Evolutionary conservation across 2,888 invertebrate species (phyloP), one percentile per base, ranked within the genome.

Genomic region (Drosophila flavopinicola): DNA sequence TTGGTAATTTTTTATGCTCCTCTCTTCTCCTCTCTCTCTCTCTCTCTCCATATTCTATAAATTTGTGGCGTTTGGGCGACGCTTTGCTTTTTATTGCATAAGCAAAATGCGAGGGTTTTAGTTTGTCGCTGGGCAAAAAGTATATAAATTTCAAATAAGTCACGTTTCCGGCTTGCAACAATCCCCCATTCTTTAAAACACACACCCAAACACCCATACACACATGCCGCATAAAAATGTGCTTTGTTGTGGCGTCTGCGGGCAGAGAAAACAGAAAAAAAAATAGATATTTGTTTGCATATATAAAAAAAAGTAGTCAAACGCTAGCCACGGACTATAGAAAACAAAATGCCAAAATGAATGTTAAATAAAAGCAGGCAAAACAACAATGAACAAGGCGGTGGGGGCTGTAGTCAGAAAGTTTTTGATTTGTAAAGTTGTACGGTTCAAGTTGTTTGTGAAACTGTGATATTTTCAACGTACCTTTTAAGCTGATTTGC

Each of bases 81-180:
- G 56, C 45, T 59, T 63, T 57, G 52, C 49, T 48, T 67, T 67
- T 71, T 75, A 58, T 64, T 75, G 67, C 58, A 67, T 64, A 68
- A 72, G 58, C 72, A 57, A 73, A 63, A 60, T 57, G 49, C 41
- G 49, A 45, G 53, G 74, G 37, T 57, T 73, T 58, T 63, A 61
- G 54, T 63, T 56, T 60, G 66, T 67, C 58, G 63, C 35, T 68
- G 48, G 68, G 66, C 76, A 80, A 84, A 84, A 80, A 84, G 84
- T 84, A 84, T 75, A 84, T 86, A 84, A 80, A 84, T 84, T 76
- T 80, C 59, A 64, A 86, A 86, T 78, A 84, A 84, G 86, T 84
- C 83, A 84, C 86, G 83, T 84, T 84, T 86, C 78, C 80, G 84
- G 74, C 64, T 66, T 72, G 52, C 42, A 37, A 24, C 68, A 38